Conservation (phyloP, 1,140 invertebrate genomes). For the Eriocheir sinensis region DNA sequence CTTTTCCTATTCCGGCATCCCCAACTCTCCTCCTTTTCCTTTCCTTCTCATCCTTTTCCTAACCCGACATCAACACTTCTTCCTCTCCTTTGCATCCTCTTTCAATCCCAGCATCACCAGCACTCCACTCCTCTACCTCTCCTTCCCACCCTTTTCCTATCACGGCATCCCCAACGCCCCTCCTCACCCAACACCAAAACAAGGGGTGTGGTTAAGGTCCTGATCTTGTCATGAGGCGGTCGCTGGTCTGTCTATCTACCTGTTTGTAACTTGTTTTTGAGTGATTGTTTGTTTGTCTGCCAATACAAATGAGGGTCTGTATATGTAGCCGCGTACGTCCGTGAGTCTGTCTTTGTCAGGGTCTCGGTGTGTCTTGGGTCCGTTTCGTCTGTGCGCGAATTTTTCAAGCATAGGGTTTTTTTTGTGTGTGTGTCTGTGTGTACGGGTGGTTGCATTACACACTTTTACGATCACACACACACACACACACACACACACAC, state of each 20-base stretch:
- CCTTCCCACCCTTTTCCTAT: not conserved
- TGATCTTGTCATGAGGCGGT: not conserved
- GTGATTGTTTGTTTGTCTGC: not conserved
- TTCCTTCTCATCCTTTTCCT: not conserved
- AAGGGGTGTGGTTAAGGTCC: not conserved
- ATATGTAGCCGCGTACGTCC: not conserved
- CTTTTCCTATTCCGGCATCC: too few species aligned
- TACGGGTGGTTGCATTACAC: too few species aligned
- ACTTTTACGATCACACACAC: too few species aligned
- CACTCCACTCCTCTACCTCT: not conserved
- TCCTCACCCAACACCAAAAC: not conserved
- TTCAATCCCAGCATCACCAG: too few species aligned
- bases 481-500: too few species aligned
- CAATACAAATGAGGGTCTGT: not conserved
- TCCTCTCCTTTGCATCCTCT: too few species aligned
- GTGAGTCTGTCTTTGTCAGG: not conserved
- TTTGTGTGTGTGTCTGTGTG: too few species aligned
- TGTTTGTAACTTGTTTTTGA: not conserved
- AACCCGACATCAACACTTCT: too few species aligned
- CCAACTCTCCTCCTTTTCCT: too few species aligned
- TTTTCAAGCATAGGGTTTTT: too few species aligned
- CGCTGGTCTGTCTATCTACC: not conserved
- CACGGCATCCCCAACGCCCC: not conserved
- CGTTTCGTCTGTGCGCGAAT: not conserved
- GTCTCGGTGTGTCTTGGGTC: not conserved